phyloP scores from a whole-genome alignment of 1,140 invertebrate species.

The Drosophila mauritiana region DNA sequence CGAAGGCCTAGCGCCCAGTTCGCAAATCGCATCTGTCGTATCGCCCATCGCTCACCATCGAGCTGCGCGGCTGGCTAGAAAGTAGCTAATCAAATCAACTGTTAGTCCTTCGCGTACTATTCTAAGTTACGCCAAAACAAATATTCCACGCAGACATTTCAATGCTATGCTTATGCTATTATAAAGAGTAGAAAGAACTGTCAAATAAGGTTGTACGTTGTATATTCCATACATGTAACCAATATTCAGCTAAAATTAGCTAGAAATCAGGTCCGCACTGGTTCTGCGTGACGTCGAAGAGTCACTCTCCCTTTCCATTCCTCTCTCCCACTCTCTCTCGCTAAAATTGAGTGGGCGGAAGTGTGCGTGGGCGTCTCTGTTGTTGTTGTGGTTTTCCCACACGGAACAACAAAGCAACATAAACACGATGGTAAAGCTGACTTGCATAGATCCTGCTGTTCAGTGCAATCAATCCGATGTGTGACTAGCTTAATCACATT shows the following conservation, averaged over 20 bases:
- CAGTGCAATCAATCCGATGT: not conserved
- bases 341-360: slow-evolving; percentile 1
- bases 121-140: too few relatives aligned
- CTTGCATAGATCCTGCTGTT: not conserved
- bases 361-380: slow-evolving; percentile 13
- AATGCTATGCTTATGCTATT: too few relatives aligned
- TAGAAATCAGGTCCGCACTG: not conserved
- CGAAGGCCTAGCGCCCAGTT: slow-evolving; percentile 17
- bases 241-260: not conserved
- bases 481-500: not conserved
- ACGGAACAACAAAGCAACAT: not conserved
- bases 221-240: not conserved
- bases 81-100: not conserved
- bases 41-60: not conserved
- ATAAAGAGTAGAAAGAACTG: too few relatives aligned
- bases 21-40: slow-evolving; percentile 11
- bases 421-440: not conserved
- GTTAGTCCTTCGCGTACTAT: not conserved
- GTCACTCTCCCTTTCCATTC: not conserved
- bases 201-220: not conserved
- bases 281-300: slow-evolving; percentile 27
- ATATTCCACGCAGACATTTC: too few relatives aligned
- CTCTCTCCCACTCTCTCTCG: not conserved
- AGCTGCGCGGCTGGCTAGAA: not conserved
- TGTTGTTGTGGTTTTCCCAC: slow-evolving; percentile 19